Conservation (phyloP, 2,888 invertebrate genomes). For the Abrostola tripartita region DNA sequence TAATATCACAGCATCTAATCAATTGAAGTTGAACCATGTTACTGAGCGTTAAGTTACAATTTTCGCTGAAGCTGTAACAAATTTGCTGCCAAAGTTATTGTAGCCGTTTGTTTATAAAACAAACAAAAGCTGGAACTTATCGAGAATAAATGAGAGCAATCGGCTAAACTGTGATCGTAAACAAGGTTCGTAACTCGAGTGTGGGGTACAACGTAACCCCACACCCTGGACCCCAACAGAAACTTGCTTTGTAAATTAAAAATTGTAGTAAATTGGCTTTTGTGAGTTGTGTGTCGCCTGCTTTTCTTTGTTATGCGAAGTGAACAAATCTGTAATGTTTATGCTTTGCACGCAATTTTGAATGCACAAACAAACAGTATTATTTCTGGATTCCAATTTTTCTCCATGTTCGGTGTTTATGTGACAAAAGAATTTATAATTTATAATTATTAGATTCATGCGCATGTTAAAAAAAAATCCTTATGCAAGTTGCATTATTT, state of each 20-base stretch:
- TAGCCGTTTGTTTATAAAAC: constrained; percentile 50
- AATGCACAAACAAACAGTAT: neutral
- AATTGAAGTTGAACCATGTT: constrained; percentile 32
- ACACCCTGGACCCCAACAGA: neutral
- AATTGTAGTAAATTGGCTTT: constrained; percentile 49
- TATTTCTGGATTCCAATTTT: too few relatives aligned
- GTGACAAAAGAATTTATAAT: too few relatives aligned
- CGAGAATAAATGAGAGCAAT: constrained; percentile 59
- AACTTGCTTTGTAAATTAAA: constrained; percentile 52
- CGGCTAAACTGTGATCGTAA: constrained; percentile 58
- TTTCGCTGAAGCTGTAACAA: constrained; percentile 22
- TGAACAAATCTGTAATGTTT: constrained; percentile 12
- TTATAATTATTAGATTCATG: too few relatives aligned
- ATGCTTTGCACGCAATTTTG: constrained; percentile 11
- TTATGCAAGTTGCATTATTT: too few relatives aligned
- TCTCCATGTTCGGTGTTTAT: too few relatives aligned
- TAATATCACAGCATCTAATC: constrained; percentile 27
- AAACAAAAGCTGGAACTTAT: constrained; percentile 58
- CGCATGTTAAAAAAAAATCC: too few relatives aligned
- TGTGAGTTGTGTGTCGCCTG: constrained; percentile 45
- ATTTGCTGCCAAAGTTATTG: constrained; percentile 46
- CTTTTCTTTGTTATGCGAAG: constrained; percentile 33
- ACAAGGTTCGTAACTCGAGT: constrained; percentile 52
- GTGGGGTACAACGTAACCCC: constrained; percentile 18
- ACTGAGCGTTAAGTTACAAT: constrained; percentile 26